Base-by-base conservation (phyloP, 2,113 vertebrate genomes). In the Zosterops borbonicus region DNA sequence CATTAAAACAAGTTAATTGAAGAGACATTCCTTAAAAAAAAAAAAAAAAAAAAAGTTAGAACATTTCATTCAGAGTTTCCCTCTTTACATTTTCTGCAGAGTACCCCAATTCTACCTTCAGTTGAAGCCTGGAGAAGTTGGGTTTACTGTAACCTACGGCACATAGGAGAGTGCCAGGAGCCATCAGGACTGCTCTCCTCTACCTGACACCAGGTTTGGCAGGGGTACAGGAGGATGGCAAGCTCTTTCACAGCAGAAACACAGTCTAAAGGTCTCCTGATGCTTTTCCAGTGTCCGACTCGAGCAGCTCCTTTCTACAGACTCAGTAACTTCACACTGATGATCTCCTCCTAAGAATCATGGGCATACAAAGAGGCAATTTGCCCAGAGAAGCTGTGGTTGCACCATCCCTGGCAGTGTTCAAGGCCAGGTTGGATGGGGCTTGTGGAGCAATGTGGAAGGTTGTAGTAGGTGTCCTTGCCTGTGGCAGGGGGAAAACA, bases 1-100 rank as follows among this genome's bases (percentile, higher is more conserved):
- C 75, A 94, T 94, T 98, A 97, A 96, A 90, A 89, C 65, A 58
- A 58, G 80, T 92, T 94, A 87, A 83, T 53, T 28, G 42, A 62
- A 81, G 87, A 70, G 50, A 69, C 53, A 44, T n/a, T 59, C 44
- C 69, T 78, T 65, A 9, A 31, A 22, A 35, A 46, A 28, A 39
- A 39, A 39, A 37, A 37, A 37, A 39, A 39, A 39, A 56, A 19
- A 33, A 41, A 24, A 17, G 24, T 42, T 58, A 27, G 65, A 68
- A 83, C n/a, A 55, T 56, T 14, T 21, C 12, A 85, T 47, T 87
- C 60, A 83, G n/a, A 77, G 27, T 21, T 89, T 86, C 84, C 73
- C 52, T 74, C 86, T 88, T 33, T 10, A 73, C 25, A n/a, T 69
- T 69, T 83, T 29, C 83, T 58, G 37, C 74, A 82, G n/a, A 83